These are phyloP conservation scores for Cyprinodon brontotheroides DNA, from an alignment of 2,113 vertebrate genomes.

Conservation along the genomic window DNA sequence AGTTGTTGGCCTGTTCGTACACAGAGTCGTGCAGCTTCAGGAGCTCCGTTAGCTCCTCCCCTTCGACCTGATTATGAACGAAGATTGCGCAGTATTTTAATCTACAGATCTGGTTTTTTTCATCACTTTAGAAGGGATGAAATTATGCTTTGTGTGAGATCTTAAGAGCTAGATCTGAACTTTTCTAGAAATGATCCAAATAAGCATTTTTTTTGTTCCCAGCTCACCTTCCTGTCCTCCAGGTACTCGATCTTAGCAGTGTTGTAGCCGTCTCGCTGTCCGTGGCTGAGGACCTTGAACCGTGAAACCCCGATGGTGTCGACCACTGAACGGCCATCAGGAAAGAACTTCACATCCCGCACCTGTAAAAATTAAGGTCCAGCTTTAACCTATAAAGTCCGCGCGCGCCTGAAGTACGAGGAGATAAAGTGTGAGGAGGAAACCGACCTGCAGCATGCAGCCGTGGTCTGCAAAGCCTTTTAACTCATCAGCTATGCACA, in stretches of 20 bases:
- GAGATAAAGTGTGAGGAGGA: neutral
- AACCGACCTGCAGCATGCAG: conserved; percentile 87
- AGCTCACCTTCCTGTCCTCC: conserved; percentile 87
- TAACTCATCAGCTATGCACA: conserved; percentile 91
- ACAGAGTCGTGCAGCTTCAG: conserved; percentile 86
- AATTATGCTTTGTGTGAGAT: neutral
- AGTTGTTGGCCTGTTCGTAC: conserved; percentile 88
- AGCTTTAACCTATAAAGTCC: neutral
- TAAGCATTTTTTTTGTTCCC: neutral
- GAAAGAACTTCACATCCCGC: conserved; percentile 91
- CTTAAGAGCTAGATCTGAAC: neutral
- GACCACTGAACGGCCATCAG: conserved; percentile 89
- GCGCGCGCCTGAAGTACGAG: too few relatives aligned
- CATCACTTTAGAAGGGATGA: neutral
- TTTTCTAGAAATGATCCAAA: neutral
- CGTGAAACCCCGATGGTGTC: conserved; percentile 87
- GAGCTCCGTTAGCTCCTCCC: conserved; percentile 86
- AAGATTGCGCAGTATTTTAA: neutral
- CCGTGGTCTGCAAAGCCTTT: conserved; percentile 91
- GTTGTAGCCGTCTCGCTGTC: conserved; percentile 91
- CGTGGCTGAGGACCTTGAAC: conserved; percentile 89
- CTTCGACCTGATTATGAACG: conserved; percentile 80
- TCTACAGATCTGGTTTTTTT: neutral
- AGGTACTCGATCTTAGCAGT: conserved; percentile 94
- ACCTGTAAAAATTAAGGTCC: conserved; percentile 58